phyloP scores from a whole-genome alignment of 2,888 invertebrate species.

The Tryphoninae sp. region DNA sequence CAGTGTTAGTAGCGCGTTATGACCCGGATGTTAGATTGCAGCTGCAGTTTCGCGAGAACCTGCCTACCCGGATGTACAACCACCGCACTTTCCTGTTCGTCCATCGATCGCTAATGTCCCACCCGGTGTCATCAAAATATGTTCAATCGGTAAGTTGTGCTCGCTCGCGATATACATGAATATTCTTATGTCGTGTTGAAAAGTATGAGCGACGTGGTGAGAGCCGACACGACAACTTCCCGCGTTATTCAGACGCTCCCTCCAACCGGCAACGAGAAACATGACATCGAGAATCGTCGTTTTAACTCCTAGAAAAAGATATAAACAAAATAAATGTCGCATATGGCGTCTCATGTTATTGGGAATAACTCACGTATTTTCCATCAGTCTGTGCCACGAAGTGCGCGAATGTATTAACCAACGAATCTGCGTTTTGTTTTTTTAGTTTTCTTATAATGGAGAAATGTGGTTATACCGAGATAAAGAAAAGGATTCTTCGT shows the following conservation, averaged over 20 bases:
- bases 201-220: constrained; percentile 12
- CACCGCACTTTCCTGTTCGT: constrained; percentile 74
- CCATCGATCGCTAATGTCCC: constrained; percentile 78
- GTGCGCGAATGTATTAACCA: too few relatives aligned
- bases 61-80: constrained; percentile 80
- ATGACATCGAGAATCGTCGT: too few relatives aligned
- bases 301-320: too few relatives aligned
- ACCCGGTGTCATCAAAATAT: constrained; percentile 79
- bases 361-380: too few relatives aligned
- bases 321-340: too few relatives aligned
- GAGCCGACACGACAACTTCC: neutral
- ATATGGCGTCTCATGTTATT: too few relatives aligned
- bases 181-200: neutral
- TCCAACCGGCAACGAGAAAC: neutral
- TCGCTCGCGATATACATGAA: constrained; percentile 35
- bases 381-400: too few relatives aligned
- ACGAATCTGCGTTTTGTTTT: neutral
- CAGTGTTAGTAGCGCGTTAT: constrained; percentile 81
- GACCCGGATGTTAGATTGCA: constrained; percentile 82
- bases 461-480: constrained; percentile 1
- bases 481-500: neutral
- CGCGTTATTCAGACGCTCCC: neutral
- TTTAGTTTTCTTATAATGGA: neutral
- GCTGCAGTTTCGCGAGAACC: constrained; percentile 80
- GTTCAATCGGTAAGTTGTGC: constrained; percentile 80